These are phyloP conservation scores for Strigops habroptila DNA, from an alignment of 2,113 vertebrate species.

Conservation along the genomic window DNA sequence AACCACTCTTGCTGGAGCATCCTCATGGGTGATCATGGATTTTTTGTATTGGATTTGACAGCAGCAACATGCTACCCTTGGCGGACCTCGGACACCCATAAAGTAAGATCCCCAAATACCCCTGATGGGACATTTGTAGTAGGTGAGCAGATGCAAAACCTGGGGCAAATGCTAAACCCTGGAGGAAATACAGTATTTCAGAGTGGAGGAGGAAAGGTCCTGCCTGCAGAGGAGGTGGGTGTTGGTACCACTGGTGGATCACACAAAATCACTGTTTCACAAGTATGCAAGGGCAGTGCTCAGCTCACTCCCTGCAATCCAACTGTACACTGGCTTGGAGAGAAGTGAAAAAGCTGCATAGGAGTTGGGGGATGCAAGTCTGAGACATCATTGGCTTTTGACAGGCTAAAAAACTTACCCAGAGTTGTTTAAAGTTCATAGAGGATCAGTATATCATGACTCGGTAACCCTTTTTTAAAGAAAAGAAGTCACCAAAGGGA, in stretches of 20 bases:
- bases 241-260: background rate
- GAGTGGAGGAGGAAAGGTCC: background rate
- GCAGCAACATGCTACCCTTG: background rate
- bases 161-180: background rate
- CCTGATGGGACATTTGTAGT: fast-evolving
- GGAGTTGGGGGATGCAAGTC: fast-evolving
- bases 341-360: fast-evolving
- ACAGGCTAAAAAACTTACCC: background rate
- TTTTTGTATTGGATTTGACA: background rate
- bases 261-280: background rate
- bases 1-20: background rate
- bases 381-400: background rate
- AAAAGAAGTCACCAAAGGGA: background rate
- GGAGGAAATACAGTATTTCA: fast-evolving
- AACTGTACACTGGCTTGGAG: fast-evolving
- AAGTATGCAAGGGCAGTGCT: background rate
- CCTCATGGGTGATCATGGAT: fast-evolving
- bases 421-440: background rate
- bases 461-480: background rate
- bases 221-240: fast-evolving
- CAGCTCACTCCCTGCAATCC: background rate
- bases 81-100: background rate
- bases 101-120: background rate
- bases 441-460: fast-evolving
- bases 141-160: background rate